These are phyloP conservation scores for Bucorvus abyssinicus DNA, from an alignment of 2,797 vertebrate species.

Conservation along the genomic window DNA sequence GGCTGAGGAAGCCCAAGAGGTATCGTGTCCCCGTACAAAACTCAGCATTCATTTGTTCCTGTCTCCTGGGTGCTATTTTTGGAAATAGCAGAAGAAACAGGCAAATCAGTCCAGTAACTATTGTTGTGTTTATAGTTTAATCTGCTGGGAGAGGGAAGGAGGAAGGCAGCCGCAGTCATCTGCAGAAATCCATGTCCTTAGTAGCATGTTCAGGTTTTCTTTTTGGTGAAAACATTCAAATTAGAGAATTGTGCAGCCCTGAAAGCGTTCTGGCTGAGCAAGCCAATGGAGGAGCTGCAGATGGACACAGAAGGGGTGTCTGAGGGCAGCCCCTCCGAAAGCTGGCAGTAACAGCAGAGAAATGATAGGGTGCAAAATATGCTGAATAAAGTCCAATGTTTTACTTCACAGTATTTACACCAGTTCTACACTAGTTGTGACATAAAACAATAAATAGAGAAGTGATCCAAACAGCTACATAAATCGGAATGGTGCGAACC, in stretches of 20 bases:
- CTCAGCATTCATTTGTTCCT: background rate
- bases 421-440: background rate
- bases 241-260: background rate
- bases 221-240: background rate
- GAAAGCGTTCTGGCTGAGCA: background rate
- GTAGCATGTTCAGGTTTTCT: background rate
- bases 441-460: background rate
- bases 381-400: background rate
- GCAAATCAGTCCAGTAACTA: background rate
- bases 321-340: background rate
- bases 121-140: background rate
- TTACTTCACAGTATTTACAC: background rate
- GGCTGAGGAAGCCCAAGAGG: constrained; percentile 23
- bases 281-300: background rate
- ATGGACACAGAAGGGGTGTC: background rate
- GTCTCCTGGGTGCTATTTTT: constrained; percentile 12
- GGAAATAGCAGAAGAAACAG: background rate
- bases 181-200: background rate
- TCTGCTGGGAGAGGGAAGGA: background rate
- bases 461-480: background rate
- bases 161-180: background rate
- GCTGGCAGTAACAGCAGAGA: background rate
- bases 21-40: background rate
- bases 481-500: background rate
- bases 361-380: background rate